These are phyloP conservation scores for Orussus abietinus DNA, from an alignment of 1,140 invertebrate species.

Conservation along the genomic window DNA sequence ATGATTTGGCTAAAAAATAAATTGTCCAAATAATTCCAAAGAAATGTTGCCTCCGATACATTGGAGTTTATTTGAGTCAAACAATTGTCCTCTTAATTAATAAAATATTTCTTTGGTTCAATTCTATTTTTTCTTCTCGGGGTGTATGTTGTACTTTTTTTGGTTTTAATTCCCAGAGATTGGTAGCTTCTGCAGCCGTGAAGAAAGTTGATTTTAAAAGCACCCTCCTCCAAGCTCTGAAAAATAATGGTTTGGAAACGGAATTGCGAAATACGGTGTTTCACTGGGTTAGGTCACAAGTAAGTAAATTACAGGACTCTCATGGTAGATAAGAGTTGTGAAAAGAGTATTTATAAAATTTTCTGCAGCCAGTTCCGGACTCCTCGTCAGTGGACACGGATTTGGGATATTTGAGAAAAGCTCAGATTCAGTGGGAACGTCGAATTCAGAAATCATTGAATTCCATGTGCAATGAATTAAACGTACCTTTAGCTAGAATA, in stretches of 20 bases:
- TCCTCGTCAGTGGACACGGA: slow-evolving; percentile 34
- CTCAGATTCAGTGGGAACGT: slow-evolving; percentile 88
- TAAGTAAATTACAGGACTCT: slow-evolving; percentile 23
- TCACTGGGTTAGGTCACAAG: slow-evolving; percentile 69
- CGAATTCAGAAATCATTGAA: slow-evolving; percentile 91
- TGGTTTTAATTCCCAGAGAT: slow-evolving; percentile 54
- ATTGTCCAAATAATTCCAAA: too few species aligned
- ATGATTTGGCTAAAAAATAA: too few species aligned
- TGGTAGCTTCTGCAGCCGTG: slow-evolving; percentile 68
- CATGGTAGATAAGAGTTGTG: slow-evolving; percentile 16
- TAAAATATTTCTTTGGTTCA: slow-evolving; percentile 8
- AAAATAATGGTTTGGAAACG: slow-evolving; percentile 70
- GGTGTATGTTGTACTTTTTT: too few species aligned
- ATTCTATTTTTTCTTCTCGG: slow-evolving; percentile 13
- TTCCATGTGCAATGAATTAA: slow-evolving; percentile 89
- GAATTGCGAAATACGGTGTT: slow-evolving; percentile 79
- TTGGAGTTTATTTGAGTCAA: slow-evolving; percentile 16
- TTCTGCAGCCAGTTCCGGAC: slow-evolving; percentile 45
- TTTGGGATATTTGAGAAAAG: slow-evolving; percentile 70
- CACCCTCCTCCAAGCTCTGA: slow-evolving; percentile 68
- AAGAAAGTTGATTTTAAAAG: slow-evolving; percentile 73
- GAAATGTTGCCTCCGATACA: too few species aligned
- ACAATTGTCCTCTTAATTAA: slow-evolving; percentile 7
- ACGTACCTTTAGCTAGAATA: slow-evolving; percentile 71
- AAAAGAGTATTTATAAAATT: slow-evolving; percentile 44